Percentiles rank a stretch among this genome's conserved stretches.
Conservation (phyloP, 1,140 invertebrate species). For the Gryon sp. region DNA sequence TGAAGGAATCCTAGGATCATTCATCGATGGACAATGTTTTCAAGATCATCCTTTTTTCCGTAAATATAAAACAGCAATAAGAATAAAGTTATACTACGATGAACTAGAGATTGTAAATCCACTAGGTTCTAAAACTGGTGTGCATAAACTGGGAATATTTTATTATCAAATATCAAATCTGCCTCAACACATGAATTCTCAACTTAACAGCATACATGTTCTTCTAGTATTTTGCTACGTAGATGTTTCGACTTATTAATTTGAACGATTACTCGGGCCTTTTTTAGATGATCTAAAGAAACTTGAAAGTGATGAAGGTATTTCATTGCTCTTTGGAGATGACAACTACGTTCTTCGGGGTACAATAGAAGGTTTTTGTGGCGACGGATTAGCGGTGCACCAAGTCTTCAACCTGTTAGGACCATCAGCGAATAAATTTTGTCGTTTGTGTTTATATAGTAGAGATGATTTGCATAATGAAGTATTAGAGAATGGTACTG, state of each 20-base stretch:
- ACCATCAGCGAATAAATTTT: too few species aligned
- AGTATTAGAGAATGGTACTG: too few species aligned
- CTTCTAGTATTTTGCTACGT: background rate
- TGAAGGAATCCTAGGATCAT: background rate
- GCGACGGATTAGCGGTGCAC: too few species aligned
- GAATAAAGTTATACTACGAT: too few species aligned
- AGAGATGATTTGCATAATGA: too few species aligned
- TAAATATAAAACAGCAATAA: background rate
- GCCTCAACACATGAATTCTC: constrained; percentile 5
- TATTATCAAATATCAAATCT: constrained; percentile 11
- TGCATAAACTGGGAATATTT: too few species aligned
- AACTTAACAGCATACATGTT: constrained; percentile 2
- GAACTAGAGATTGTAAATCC: too few species aligned
- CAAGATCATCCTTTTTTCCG: background rate
- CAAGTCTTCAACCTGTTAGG: too few species aligned
- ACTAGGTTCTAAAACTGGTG: too few species aligned
- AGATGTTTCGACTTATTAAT: background rate
- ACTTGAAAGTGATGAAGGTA: background rate
- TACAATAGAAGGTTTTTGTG: too few species aligned
- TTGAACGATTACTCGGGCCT: background rate
- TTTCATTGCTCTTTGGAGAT: background rate
- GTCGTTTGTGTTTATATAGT: too few species aligned
- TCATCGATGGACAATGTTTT: background rate
- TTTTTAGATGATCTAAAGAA: background rate
- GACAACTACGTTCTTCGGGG: background rate